Percentiles rank a stretch among this genome's conserved stretches.
phyloP scores from a whole-genome alignment of 2,113 vertebrate species.

The Climacteris rufus region DNA sequence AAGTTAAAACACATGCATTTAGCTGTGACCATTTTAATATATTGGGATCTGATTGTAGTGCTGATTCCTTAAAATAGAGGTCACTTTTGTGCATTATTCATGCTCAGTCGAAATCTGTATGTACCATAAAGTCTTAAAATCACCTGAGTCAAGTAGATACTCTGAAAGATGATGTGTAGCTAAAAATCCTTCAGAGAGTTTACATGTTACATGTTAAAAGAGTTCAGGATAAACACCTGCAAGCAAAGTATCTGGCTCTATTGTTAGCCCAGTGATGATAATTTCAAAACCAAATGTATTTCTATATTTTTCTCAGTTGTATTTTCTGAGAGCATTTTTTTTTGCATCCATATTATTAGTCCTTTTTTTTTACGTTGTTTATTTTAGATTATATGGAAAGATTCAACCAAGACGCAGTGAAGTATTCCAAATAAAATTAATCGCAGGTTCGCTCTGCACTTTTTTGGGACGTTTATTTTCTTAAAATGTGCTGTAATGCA shows the following conservation, averaged over 20 bases:
- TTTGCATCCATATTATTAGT: not conserved
- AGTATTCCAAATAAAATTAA: not conserved
- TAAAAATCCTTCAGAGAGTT: not conserved
- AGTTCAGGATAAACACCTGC: not conserved
- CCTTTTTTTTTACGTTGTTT: not conserved
- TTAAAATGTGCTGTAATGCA: not conserved
- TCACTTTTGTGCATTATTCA: not conserved
- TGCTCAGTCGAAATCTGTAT: not conserved
- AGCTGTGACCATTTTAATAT: not conserved
- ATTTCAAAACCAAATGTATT: not conserved
- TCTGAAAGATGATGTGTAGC: not conserved
- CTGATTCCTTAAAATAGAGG: not conserved
- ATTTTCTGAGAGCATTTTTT: not conserved
- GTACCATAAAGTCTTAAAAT: not conserved
- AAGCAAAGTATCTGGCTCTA: not conserved
- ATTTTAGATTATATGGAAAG: not conserved
- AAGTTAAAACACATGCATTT: not conserved
- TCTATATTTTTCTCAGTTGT: not conserved
- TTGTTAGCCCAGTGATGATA: not conserved
- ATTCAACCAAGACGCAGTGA: not conserved
- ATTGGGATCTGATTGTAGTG: not conserved
- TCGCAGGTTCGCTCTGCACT: not conserved
- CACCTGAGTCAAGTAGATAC: not conserved
- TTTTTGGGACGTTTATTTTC: not conserved
- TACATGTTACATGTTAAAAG: not conserved